phyloP scores from a whole-genome alignment of 2,797 vertebrate genomes.

The Urocyon cinereoargenteus region DNA sequence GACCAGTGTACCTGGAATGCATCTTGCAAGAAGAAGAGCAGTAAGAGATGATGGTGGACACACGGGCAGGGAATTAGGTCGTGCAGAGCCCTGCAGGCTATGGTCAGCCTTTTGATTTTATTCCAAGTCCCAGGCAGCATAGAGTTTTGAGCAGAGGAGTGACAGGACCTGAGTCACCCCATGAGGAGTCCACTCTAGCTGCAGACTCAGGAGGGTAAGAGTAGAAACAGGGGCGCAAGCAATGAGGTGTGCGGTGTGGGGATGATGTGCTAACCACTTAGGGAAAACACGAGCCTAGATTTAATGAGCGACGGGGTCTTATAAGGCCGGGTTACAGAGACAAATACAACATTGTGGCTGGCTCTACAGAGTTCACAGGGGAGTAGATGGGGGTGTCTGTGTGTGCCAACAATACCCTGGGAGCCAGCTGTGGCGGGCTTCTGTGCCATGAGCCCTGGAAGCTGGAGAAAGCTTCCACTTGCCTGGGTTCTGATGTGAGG shows the following conservation, averaged over 20 bases:
- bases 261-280: not conserved
- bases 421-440: not conserved
- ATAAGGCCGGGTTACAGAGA: not conserved
- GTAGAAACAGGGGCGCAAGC: not conserved
- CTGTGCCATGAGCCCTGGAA: not conserved
- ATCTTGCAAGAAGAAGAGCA: not conserved
- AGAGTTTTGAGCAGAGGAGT: constrained; percentile 37
- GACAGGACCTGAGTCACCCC: not conserved
- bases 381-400: not conserved
- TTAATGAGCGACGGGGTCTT: not conserved
- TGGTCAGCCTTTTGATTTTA: constrained; percentile 48
- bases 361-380: not conserved
- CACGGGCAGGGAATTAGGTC: constrained; percentile 9
- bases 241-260: not conserved
- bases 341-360: not conserved
- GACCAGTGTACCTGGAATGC: not conserved
- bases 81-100: constrained; percentile 25
- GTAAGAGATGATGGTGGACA: not conserved
- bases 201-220: not conserved
- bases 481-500: not conserved
- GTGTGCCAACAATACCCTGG: not conserved
- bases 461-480: not conserved
- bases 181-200: not conserved
- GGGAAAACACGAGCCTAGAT: not conserved
- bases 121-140: not conserved